Percentiles rank a stretch among this genome's conserved stretches.
Conservation (phyloP, 2,797 vertebrate genomes). For the Thripadectes ignobilis region DNA sequence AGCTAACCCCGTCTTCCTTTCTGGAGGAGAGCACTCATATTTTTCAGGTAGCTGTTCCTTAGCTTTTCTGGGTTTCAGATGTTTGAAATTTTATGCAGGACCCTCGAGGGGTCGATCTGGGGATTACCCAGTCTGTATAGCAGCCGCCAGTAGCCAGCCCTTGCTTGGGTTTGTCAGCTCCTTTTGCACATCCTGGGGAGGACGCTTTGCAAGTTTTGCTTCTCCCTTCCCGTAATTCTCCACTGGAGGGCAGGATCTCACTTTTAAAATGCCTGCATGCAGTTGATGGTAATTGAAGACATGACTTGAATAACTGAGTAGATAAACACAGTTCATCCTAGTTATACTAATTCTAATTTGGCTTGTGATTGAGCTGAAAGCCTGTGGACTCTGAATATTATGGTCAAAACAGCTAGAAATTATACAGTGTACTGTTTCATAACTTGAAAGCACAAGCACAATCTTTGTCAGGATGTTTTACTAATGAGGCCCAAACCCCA, state of each 20-base stretch:
- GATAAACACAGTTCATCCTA: not conserved
- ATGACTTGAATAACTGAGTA: not conserved
- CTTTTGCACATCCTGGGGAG: not conserved
- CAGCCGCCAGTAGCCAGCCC: fast-evolving
- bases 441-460: not conserved
- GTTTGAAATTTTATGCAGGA: not conserved
- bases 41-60: not conserved
- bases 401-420: not conserved
- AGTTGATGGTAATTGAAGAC: not conserved
- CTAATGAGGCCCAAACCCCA: not conserved
- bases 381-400: not conserved
- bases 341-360: not conserved
- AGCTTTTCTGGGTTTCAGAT: not conserved
- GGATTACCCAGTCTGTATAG: fast-evolving
- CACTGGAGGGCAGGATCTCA: slow-evolving; percentile 57
- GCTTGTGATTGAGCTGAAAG: not conserved
- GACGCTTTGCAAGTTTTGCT: not conserved
- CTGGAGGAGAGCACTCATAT: not conserved
- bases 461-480: not conserved
- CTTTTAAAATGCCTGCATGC: not conserved
- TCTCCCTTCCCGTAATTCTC: not conserved
- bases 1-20: not conserved
- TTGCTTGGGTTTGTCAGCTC: not conserved
- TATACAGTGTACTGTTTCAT: not conserved
- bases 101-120: not conserved